These are phyloP conservation scores for Apodemia mormo DNA, from an alignment of 2,888 invertebrate species.

Conservation along the genomic window DNA sequence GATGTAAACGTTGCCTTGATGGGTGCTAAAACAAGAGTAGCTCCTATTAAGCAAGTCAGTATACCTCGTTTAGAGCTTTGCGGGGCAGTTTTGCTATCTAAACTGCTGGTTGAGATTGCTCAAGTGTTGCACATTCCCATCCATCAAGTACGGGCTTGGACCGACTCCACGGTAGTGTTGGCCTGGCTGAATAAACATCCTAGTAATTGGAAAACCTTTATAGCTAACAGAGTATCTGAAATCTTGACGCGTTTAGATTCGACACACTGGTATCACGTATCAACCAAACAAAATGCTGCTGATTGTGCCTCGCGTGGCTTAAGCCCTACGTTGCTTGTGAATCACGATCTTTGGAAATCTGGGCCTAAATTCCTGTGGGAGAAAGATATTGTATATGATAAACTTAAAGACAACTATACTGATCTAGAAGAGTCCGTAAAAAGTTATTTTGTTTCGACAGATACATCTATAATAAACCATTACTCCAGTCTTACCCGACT, in stretches of 20 bases:
- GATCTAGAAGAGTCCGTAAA: not conserved
- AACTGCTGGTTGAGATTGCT: constrained; percentile 22
- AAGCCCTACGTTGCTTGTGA: not conserved
- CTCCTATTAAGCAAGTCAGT: constrained; percentile 26
- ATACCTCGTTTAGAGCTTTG: constrained; percentile 37
- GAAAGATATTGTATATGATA: not conserved
- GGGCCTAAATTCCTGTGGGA: not conserved
- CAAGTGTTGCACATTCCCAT: too few relatives aligned
- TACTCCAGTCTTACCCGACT: not conserved
- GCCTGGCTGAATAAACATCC: constrained; percentile 26
- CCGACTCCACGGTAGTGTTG: not conserved
- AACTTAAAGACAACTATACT: not conserved
- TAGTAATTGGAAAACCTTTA: not conserved
- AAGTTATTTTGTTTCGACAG: not conserved
- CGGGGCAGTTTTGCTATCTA: constrained; percentile 33
- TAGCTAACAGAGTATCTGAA: too few relatives aligned
- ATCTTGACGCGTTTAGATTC: too few relatives aligned
- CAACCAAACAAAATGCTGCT: not conserved
- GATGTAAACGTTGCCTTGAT: constrained; percentile 25
- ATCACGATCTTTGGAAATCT: not conserved
- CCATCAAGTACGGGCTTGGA: too few relatives aligned
- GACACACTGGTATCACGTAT: too few relatives aligned
- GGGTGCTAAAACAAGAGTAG: constrained; percentile 27
- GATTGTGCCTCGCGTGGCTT: not conserved
- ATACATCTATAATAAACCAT: not conserved